phyloP scores from a whole-genome alignment of 2,113 vertebrate species.

The Thomomys bottae region DNA sequence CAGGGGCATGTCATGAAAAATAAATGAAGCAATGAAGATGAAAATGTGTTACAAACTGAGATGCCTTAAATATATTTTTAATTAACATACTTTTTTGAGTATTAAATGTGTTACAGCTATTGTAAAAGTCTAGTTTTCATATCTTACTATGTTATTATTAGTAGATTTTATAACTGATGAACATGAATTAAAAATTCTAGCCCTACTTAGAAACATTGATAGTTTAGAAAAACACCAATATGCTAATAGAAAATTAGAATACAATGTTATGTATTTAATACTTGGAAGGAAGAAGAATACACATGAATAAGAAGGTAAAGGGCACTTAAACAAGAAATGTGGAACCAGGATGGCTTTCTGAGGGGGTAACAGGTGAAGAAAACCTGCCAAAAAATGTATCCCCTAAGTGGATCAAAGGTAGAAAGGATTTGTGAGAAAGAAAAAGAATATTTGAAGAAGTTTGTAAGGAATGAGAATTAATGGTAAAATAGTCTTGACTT shows the following conservation, averaged over 20 bases:
- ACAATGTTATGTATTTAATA: neutral
- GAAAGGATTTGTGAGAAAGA: neutral
- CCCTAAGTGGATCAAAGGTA: neutral
- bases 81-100: neutral
- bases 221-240: neutral
- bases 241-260: neutral
- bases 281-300: neutral
- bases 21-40: neutral
- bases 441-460: neutral
- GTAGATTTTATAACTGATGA: neutral
- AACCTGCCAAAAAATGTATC: neutral
- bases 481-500: neutral
- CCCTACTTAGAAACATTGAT: neutral
- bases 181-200: slow-evolving; percentile 24
- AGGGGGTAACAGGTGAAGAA: neutral
- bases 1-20: neutral
- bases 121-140: neutral
- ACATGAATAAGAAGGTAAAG: too few species aligned
- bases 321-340: neutral
- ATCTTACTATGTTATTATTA: neutral
- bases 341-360: neutral
- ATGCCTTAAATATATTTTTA: neutral
- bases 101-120: neutral
- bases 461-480: neutral
- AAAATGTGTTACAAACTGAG: neutral